Percentiles rank a stretch among this genome's conserved stretches.
These are phyloP conservation scores for Drosophila ogumai DNA, from an alignment of 1,140 invertebrate species.

Conservation along the genomic window DNA sequence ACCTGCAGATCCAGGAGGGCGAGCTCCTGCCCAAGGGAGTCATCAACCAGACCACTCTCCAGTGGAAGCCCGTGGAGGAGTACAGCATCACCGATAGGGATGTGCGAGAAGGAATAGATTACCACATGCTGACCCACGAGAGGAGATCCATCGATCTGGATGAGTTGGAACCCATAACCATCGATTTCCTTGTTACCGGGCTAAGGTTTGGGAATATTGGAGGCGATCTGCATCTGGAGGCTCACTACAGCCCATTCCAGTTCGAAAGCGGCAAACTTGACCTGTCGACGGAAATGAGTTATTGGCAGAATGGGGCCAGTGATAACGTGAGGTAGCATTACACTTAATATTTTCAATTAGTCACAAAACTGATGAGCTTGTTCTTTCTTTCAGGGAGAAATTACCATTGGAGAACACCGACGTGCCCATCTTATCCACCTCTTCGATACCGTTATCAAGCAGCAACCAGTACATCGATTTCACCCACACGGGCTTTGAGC, in stretches of 20 bases:
- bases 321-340: no score
- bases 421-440: conserved; percentile 87
- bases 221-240: conserved; percentile 93
- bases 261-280: conserved; percentile 90
- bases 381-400: conserved; percentile 85
- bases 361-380: background rate
- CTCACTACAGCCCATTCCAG: conserved; percentile 91
- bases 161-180: conserved; percentile 87
- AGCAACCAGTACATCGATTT: conserved; percentile 93
- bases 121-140: conserved; percentile 90
- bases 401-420: conserved; percentile 88
- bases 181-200: conserved; percentile 88
- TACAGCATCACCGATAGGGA: conserved; percentile 86
- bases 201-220: conserved; percentile 91
- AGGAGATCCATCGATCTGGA: conserved; percentile 92
- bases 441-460: conserved; percentile 87
- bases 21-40: conserved; percentile 87
- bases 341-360: no score
- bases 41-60: conserved; percentile 87
- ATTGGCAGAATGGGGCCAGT: no score
- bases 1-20: conserved; percentile 92
- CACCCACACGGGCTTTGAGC: conserved; percentile 88
- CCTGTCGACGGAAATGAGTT: conserved; percentile 65
- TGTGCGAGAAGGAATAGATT: conserved; percentile 88
- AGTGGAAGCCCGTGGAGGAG: conserved; percentile 89